Percentiles rank a stretch among this genome's conserved stretches.
Conservation (phyloP, 1,140 invertebrate genomes). For the Magallana angulata region DNA sequence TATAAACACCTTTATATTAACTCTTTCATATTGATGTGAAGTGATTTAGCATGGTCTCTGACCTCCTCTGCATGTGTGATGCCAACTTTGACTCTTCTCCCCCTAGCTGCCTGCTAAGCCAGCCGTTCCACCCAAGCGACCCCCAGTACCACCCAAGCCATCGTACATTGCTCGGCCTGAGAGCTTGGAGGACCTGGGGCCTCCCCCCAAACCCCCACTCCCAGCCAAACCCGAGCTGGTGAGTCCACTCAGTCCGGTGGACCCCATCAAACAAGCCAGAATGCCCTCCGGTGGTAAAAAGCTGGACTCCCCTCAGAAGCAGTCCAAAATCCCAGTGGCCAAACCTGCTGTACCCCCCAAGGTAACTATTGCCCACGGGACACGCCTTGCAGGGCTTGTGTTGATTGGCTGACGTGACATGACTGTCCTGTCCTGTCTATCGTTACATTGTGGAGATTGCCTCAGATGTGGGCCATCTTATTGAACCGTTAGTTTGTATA, state of each 20-base stretch:
- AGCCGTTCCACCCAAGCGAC: slow-evolving; percentile 46
- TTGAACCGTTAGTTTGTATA: too few relatives aligned
- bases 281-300: slow-evolving; percentile 42
- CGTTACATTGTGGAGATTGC: too few relatives aligned
- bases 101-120: slow-evolving; percentile 48
- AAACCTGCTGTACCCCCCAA: slow-evolving; percentile 43
- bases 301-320: slow-evolving; percentile 11
- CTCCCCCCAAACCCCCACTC: slow-evolving; percentile 41
- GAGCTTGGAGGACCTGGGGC: slow-evolving; percentile 36
- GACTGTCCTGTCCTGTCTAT: too few relatives aligned
- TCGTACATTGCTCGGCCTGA: slow-evolving; percentile 39
- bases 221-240: slow-evolving; percentile 47
- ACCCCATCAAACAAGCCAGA: slow-evolving; percentile 42
- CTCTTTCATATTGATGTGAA: neutral
- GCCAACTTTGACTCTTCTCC: slow-evolving; percentile 39
- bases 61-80: slow-evolving; percentile 19
- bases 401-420: neutral
- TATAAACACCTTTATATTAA: neutral
- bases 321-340: slow-evolving; percentile 43
- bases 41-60: neutral
- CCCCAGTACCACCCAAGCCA: slow-evolving; percentile 60
- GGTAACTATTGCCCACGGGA: neutral
- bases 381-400: neutral
- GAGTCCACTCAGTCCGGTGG: slow-evolving; percentile 1
- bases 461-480: too few relatives aligned